A percentile compares a stretch with the other conserved stretches of the same genome.
Conservation (phyloP, 2,888 invertebrate species). For the Ferrisia virgata region DNA sequence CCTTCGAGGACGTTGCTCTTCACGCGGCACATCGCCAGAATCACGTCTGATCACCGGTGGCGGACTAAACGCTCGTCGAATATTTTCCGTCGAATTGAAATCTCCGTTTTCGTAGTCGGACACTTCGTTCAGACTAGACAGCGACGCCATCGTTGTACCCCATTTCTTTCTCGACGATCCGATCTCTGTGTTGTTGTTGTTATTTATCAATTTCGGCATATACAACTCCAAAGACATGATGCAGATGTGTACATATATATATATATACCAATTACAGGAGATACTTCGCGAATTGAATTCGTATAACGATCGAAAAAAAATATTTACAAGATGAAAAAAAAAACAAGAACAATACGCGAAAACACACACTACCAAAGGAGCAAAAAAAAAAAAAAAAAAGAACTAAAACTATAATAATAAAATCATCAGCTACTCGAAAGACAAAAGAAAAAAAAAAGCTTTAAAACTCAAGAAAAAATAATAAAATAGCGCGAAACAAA, state of each 20-base stretch:
- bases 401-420: neutral
- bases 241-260: too few species aligned
- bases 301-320: neutral
- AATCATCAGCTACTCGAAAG: neutral
- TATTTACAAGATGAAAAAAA: neutral
- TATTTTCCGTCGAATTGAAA: constrained; percentile 44
- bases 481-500: constrained; percentile 5
- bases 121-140: constrained; percentile 44
- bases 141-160: constrained; percentile 12
- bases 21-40: constrained; percentile 53
- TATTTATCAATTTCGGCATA: constrained; percentile 20
- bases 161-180: constrained; percentile 34
- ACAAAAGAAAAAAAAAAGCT: constrained; percentile 22
- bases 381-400: too few species aligned
- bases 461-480: neutral
- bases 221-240: constrained; percentile 34
- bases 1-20: constrained; percentile 56
- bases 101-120: constrained; percentile 46
- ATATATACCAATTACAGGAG: too few species aligned
- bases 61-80: constrained; percentile 48
- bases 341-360: neutral
- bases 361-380: neutral
- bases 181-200: neutral
- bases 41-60: constrained; percentile 50
- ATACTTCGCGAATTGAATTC: too few species aligned